Evolutionary conservation across 2,888 invertebrate species (phyloP), one percentile per base, ranked within the genome.

Genomic region (Chrysolina oricalcia): DNA sequence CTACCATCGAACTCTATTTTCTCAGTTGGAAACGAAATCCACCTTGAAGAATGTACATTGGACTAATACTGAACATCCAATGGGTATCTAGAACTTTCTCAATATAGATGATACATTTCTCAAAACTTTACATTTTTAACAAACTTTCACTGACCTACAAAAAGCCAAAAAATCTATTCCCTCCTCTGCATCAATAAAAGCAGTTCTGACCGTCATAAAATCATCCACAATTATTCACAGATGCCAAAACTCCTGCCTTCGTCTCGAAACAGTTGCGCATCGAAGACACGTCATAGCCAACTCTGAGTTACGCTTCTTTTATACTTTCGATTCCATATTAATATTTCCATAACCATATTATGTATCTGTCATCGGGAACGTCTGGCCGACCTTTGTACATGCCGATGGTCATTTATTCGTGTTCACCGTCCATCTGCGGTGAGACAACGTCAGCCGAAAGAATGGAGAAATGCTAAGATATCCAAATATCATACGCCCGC

Each of bases 271-370:
- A 79, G 79, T 80, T 81, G 80, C 79, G 77, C 75, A 77, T 78
- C 81, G 80, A 67, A 73, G 76, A 76, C 77, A 75, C 76, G 80
- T 78, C 82, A 82, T 81, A 81, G 76, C 77, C 73, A 73, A 78
- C 76, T 74, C 77, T 84, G 84, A 88, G 87, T 88, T 87, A 87
- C 87, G 85, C 83, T 83, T 85, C 86, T 87, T 87, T 87, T 87
- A 85, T 87, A 85, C 85, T 83, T 79, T 76, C 81, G 76, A 75
- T 79, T 82, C 82, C 83, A 86, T 87, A 88, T 88, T 88, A 87
- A 88, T 88, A 88, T 88, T 88, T 88, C 88, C 87, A 87, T 88
- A 87, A 87, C 85, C 86, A 87, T 88, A 88, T 88, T 86, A 85
- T 86, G 86, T 87, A 86, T 87, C 87, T 87, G 87, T 87, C 87